A percentile compares a stretch with the other conserved stretches of the same genome.
Evolutionary conservation across 2,113 vertebrate species (phyloP).

Genomic region (Callaeas wilsoni): DNA sequence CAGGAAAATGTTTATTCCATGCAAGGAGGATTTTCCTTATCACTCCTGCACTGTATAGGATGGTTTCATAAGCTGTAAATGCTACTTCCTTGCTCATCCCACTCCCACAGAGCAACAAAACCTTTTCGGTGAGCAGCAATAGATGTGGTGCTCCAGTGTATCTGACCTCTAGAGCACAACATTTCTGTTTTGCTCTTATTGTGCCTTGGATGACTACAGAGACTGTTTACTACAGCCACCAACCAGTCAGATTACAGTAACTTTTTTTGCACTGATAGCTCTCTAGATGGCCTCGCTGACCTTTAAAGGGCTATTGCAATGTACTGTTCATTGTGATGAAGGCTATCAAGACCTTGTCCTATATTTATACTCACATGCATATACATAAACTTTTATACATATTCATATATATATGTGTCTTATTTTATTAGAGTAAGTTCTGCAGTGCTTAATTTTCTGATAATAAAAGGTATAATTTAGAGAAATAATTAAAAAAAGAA

Average conservation of each 20-base stretch:
- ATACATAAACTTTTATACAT: neutral
- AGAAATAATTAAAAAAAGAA: neutral
- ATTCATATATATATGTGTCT: neutral
- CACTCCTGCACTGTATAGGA: neutral
- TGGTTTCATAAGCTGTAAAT: neutral
- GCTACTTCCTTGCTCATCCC: neutral
- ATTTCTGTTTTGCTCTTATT: neutral
- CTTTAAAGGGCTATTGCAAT: neutral
- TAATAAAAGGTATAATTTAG: neutral
- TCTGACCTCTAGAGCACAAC: neutral
- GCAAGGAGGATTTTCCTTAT: neutral
- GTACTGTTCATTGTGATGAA: neutral
- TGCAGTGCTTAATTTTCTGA: neutral
- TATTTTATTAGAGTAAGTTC: neutral
- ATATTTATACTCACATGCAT: rapidly evolving
- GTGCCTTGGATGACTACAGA: neutral
- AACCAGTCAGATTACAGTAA: neutral
- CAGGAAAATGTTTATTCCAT: neutral
- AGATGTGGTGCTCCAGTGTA: neutral
- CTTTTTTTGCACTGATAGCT: neutral
- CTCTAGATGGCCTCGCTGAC: neutral
- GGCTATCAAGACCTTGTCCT: neutral
- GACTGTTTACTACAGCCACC: neutral
- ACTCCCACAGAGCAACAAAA: neutral
- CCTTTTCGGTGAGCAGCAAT: neutral